Evolutionary conservation across 1,140 invertebrate genomes (phyloP), one percentile per base, ranked within the genome.

Genomic region (Drosophila novamexicana): DNA sequence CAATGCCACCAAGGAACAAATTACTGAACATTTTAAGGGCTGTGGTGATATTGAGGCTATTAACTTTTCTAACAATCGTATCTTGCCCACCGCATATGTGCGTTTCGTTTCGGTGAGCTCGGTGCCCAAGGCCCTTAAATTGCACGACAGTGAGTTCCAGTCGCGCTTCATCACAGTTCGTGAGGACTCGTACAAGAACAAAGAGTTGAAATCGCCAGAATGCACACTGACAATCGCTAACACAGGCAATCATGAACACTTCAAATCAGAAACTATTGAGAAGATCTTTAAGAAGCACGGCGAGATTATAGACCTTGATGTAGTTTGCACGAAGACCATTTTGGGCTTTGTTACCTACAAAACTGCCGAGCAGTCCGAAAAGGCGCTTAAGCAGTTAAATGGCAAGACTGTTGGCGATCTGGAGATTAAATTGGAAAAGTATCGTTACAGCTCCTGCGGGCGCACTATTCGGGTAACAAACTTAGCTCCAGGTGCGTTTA

Each of bases 311-410:
- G 42, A 54, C 4, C 0, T 73, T 1, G 83, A 90, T 12, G 34
- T 88, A 0, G 47, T 84, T 7, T 91, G 90, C 57, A 85, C 50
- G 6, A 69, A 58, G 1, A 1, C 9, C 1, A 45, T 78, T 9
- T 49, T 91, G 6, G 85, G 64, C 7, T 91, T 91, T 54, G 53
- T 88, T 7, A 85, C 76, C 1, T 91, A 63, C 18, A 76, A 90
- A 50, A 14, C 59, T 1, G 2, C 61, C 3, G 70, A 84, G 1
- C 7, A 57, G 18, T 67, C 77, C 5, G 32, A 72, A 10, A 88
- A 88, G 34, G 90, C 80, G 7, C 1, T 78, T 0, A 63, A 61
- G 6, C 36, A 83, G 18, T 56, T 91, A 0, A 67, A 74, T 56
- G 90, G 86, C 14, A 88, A 78, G 8, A 82, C 66, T 12, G 16